Conservation (phyloP, 30 jellyfish, hydroid and myxozoan species). For the Catostylus mosaicus region DNA sequence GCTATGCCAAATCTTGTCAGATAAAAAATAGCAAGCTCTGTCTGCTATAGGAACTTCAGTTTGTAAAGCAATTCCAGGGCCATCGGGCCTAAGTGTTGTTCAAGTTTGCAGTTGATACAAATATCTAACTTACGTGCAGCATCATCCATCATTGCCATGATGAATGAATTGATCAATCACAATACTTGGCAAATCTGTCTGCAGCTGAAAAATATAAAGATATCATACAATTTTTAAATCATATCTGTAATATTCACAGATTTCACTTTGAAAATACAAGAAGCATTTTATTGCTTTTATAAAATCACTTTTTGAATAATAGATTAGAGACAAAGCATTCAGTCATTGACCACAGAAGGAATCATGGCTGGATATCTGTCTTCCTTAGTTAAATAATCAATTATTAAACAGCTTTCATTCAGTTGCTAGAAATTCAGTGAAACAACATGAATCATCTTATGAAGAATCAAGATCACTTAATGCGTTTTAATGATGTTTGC, state of each 20-base stretch:
- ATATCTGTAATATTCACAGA: neutral
- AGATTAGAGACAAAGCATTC: slow-evolving; percentile 1
- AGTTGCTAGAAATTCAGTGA: neutral
- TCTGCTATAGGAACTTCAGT: no score
- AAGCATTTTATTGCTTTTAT: neutral
- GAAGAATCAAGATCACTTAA: neutral
- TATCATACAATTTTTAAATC: neutral
- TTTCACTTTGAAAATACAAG: neutral
- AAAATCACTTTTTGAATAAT: slow-evolving; percentile 1
- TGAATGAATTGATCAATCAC: slow-evolving; percentile 29
- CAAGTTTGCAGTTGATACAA: no score
- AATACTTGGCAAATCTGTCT: neutral
- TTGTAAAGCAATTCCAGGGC: no score
- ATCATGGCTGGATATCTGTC: neutral
- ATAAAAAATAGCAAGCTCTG: no score
- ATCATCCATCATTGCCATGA: slow-evolving; percentile 90
- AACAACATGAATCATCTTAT: neutral
- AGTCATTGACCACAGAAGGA: neutral
- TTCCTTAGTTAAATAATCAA: neutral
- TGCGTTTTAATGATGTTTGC: no score
- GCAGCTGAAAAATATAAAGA: neutral
- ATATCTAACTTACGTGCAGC: slow-evolving; percentile 92
- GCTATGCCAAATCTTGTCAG: no score
- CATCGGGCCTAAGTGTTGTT: no score
- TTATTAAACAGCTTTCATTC: slow-evolving; percentile 54